A percentile compares a stretch with the other conserved stretches of the same genome.
Conservation (phyloP, 1,140 invertebrate genomes). For the Saccostrea echinata region DNA sequence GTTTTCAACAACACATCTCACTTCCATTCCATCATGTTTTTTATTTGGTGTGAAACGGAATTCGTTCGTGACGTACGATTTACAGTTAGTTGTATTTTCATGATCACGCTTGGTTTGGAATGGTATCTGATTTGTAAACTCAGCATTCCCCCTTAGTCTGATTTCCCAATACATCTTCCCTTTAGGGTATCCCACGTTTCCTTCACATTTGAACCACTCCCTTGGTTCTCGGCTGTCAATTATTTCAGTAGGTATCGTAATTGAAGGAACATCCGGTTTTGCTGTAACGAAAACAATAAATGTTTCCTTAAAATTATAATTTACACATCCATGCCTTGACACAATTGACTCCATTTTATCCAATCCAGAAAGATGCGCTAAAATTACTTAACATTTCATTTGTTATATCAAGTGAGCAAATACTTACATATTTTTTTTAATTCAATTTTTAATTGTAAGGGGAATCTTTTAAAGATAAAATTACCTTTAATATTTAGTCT, state of each 20-base stretch:
- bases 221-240: slow-evolving; percentile 43
- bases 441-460: too few relatives aligned
- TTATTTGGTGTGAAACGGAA: slow-evolving; percentile 46
- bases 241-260: slow-evolving; percentile 51
- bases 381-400: too few relatives aligned
- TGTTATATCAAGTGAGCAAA: too few relatives aligned
- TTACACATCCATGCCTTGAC: too few relatives aligned
- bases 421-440: too few relatives aligned
- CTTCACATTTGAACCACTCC: slow-evolving; percentile 48
- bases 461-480: background rate
- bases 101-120: background rate
- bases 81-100: slow-evolving; percentile 48
- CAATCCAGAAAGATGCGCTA: background rate
- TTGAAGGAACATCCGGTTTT: slow-evolving; percentile 50
- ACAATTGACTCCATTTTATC: too few relatives aligned
- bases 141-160: slow-evolving; percentile 16
- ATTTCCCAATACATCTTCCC: slow-evolving; percentile 47
- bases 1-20: slow-evolving; percentile 57
- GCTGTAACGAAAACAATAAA: slow-evolving; percentile 1
- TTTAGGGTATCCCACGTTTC: slow-evolving; percentile 54
- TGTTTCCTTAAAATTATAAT: background rate
- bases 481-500: slow-evolving; percentile 39
- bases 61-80: slow-evolving; percentile 23
- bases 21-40: slow-evolving; percentile 49
- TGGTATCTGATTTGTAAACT: slow-evolving; percentile 32